A percentile compares a stretch with the other conserved stretches of the same genome.
Conservation (phyloP, 1,140 invertebrate species). For the Pseudomyrmex dendroicus region DNA sequence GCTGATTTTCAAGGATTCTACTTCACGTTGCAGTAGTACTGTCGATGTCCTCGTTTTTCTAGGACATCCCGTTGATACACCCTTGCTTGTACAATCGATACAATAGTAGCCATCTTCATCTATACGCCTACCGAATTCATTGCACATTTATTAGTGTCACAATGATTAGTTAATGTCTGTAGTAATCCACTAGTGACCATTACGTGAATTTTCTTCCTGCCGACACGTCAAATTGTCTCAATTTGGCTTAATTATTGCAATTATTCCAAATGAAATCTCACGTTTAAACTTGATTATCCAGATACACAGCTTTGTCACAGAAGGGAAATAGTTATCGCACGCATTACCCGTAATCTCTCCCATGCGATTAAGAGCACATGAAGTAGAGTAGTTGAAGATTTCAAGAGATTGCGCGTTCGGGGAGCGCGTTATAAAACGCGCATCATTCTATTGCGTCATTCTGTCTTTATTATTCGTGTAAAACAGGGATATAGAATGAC, state of each 20-base stretch:
- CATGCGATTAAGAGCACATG: too few species aligned
- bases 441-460: too few species aligned
- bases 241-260: not conserved
- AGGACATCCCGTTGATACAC: conserved; percentile 44
- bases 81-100: conserved; percentile 64
- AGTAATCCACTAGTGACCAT: conserved; percentile 24
- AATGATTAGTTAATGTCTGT: conserved; percentile 47
- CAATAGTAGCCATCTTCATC: conserved; percentile 27
- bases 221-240: not conserved
- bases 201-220: not conserved
- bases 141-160: conserved; percentile 51
- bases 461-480: too few species aligned
- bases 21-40: conserved; percentile 29
- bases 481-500: too few species aligned
- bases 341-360: too few species aligned
- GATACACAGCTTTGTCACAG: not conserved
- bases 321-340: too few species aligned
- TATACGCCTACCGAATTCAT: conserved; percentile 16
- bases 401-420: too few species aligned
- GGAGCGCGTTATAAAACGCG: too few species aligned
- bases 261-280: not conserved
- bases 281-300: not conserved
- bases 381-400: too few species aligned
- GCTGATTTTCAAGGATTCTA: conserved; percentile 13
- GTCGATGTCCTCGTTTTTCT: conserved; percentile 65